These are phyloP conservation scores for Epizoanthus scotinus DNA, from an alignment of 92 coral and sea anemone genomes.

Conservation along the genomic window DNA sequence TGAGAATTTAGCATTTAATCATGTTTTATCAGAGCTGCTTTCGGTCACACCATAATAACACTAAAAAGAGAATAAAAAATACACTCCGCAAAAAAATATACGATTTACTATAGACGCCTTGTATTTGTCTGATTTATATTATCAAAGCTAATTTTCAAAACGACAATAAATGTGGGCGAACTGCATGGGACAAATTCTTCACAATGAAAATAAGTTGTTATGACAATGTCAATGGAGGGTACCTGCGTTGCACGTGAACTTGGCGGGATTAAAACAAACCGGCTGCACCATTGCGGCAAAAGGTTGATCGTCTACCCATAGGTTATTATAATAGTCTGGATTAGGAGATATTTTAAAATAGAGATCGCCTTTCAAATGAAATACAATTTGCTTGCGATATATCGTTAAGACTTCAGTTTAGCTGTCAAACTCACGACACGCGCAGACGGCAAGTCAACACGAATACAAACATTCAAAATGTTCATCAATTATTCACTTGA, in stretches of 20 bases:
- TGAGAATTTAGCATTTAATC: conserved; percentile 30
- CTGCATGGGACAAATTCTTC: conserved; percentile 28
- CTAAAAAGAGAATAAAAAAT: background rate
- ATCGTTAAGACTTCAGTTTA: too few species aligned
- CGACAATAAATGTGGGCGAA: conserved; percentile 6
- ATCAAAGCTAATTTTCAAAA: background rate
- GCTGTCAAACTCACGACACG: background rate
- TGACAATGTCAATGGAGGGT: conserved; percentile 37
- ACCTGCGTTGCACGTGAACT: conserved; percentile 20
- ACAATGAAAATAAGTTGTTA: conserved; percentile 17
- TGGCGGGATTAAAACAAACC: background rate
- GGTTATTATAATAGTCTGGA: background rate
- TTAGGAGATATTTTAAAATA: background rate
- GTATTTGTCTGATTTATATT: background rate
- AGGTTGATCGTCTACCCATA: background rate
- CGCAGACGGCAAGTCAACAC: conserved; percentile 36
- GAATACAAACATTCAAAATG: conserved; percentile 39
- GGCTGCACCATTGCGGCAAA: background rate
- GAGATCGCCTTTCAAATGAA: background rate
- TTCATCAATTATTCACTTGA: conserved; percentile 53
- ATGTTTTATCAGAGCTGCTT: background rate
- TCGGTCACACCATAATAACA: background rate
- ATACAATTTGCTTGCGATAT: background rate
- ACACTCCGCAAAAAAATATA: background rate
- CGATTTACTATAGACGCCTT: background rate